Base-by-base conservation (phyloP, 2,113 vertebrate genomes). In the Phoxinus phoxinus region DNA sequence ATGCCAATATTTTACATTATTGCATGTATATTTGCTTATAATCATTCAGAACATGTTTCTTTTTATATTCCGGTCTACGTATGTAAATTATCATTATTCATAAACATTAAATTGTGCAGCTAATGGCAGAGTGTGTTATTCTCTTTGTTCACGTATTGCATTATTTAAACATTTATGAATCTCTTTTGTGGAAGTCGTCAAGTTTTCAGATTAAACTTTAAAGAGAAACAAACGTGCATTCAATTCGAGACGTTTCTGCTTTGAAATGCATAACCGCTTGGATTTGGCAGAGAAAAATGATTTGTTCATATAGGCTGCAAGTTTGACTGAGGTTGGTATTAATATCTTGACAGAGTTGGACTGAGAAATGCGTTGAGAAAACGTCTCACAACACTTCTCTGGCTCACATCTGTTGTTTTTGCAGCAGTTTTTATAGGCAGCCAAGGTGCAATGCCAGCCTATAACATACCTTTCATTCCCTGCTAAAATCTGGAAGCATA, bases 371-470 rank as follows among this genome's bases (percentile, higher is more conserved):
- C 17, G 11, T 15, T 35, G 15, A 65, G n/a, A 27, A 37, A 61
- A 6, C 23, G 15, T 11, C 30, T 2, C 76, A 35, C 76, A 61
- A 10, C 53, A n/a, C 59, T 15, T 32, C 41, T 67, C 30, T 48
- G 41, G 63, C 44, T 69, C 41, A 81, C 61, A 69, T 69, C 44
- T 79, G n/a, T 27, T 80, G 58, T 81, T 81, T 81, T 81, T 65
- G 58, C 35, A 46, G 58, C 44, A 48, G 63, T 65, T 81, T 81
- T 81, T 81, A 67, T 51, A 53, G 41, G 41, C 41, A 51, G 25
- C 25, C 11, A 8, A 67, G 27, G 59, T 63, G 25, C 59, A 65
- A 21, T 27, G 6, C 7, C 65, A 21, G 78, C 25, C 61, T 21
- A n/a, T 53, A 69, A 81, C 61, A 69, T 69, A 32, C 44, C 27